phyloP scores from a whole-genome alignment of 2,113 vertebrate species.

The Saimiri boliviensis region DNA sequence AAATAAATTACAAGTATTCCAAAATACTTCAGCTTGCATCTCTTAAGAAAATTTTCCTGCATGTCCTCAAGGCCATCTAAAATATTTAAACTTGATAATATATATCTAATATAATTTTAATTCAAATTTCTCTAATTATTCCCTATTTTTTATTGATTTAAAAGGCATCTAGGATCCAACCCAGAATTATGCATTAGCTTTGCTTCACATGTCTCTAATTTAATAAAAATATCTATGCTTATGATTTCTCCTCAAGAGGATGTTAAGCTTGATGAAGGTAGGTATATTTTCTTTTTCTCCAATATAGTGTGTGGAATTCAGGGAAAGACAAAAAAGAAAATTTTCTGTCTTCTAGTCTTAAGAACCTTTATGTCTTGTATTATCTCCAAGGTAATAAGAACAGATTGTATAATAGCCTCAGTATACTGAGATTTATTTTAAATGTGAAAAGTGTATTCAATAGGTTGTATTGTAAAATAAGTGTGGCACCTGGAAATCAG shows the following conservation, averaged over 20 bases:
- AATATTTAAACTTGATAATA: neutral
- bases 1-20: neutral
- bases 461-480: slow-evolving; percentile 13
- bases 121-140: neutral
- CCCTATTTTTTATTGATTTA: neutral
- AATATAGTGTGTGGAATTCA: neutral
- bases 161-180: neutral
- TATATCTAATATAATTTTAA: neutral
- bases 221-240: neutral
- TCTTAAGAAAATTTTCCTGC: neutral
- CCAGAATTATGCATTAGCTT: neutral
- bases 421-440: neutral
- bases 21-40: neutral
- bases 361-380: neutral
- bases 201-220: neutral
- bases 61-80: neutral
- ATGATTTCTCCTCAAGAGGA: neutral
- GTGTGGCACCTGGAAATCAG: neutral
- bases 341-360: neutral
- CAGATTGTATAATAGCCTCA: neutral
- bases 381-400: slow-evolving; percentile 1
- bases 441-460: neutral
- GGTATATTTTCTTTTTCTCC: neutral
- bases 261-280: neutral
- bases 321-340: neutral